Evolutionary conservation across 1,140 invertebrate genomes (phyloP).

Genomic region (Stegodyphus dumicola): DNA sequence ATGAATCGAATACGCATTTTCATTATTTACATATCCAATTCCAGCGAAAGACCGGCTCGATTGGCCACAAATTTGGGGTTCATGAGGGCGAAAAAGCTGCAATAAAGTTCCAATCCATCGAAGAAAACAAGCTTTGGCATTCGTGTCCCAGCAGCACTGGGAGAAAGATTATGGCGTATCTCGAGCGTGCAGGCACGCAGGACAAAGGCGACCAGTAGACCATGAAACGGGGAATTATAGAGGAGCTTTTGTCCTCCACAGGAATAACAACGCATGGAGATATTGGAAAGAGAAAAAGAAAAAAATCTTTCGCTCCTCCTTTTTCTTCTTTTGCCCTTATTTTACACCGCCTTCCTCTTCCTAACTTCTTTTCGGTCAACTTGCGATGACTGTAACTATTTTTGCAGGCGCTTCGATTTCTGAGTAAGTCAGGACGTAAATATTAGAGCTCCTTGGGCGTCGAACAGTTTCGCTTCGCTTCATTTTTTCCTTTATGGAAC

Average conservation of each 20-base stretch:
- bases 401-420: neutral
- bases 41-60: no score
- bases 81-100: no score
- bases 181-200: slow-evolving; percentile 33
- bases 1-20: no score
- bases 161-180: slow-evolving; percentile 48
- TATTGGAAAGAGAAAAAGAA: slow-evolving; percentile 7
- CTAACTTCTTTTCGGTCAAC: no score
- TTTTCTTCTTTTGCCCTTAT: neutral
- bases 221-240: slow-evolving; percentile 56
- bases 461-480: neutral
- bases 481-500: no score
- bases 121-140: neutral
- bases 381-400: no score
- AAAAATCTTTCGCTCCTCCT: neutral
- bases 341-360: no score
- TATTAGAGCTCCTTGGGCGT: neutral
- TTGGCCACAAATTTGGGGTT: no score
- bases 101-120: neutral
- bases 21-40: no score
- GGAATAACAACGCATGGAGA: slow-evolving; percentile 39
- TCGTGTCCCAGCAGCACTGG: neutral
- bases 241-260: slow-evolving; percentile 20
- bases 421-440: neutral
- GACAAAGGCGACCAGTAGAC: slow-evolving; percentile 11